Percentiles rank a stretch among this genome's conserved stretches.
Evolutionary conservation across 2,113 vertebrate species (phyloP).

Genomic region (Amphilophus citrinellus): DNA sequence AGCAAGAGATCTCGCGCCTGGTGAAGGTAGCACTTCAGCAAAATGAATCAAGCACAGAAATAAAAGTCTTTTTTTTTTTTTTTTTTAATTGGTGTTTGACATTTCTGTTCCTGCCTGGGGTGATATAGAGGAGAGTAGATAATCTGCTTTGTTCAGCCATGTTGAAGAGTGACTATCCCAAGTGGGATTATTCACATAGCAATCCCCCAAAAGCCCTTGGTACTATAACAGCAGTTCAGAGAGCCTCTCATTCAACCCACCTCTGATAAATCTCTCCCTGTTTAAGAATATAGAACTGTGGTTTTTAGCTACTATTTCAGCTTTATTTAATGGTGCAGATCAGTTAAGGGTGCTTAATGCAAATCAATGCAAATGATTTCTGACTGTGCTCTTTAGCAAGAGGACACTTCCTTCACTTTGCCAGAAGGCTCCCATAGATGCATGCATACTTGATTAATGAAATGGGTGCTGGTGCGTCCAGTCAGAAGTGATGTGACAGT

Average conservation of each 20-base stretch:
- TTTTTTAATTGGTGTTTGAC: constrained; percentile 15
- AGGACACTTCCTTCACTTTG: constrained; percentile 7
- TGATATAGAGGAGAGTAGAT: constrained; percentile 36
- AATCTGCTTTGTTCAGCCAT: constrained; percentile 63
- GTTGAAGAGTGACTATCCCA: constrained; percentile 45
- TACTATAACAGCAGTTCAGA: constrained; percentile 6
- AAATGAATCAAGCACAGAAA: background rate
- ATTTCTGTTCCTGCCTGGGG: constrained; percentile 31
- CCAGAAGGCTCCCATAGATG: constrained; percentile 40
- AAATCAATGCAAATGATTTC: constrained; percentile 63
- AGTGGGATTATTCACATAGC: constrained; percentile 59
- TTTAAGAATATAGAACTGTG: constrained; percentile 8
- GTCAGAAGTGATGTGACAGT: constrained; percentile 35
- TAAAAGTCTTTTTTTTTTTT: background rate
- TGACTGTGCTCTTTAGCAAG: constrained; percentile 39
- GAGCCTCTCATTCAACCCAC: background rate
- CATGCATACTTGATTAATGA: constrained; percentile 40
- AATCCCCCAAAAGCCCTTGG: constrained; percentile 26
- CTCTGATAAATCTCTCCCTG: background rate
- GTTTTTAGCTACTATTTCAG: constrained; percentile 1
- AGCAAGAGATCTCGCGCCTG: constrained; percentile 8
- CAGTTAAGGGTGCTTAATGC: constrained; percentile 41
- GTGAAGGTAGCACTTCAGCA: constrained; percentile 13
- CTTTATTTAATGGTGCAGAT: constrained; percentile 32
- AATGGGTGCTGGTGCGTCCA: constrained; percentile 19